These are phyloP conservation scores for Capricornis sumatraensis DNA, from an alignment of 2,113 vertebrate species.

Conservation along the genomic window DNA sequence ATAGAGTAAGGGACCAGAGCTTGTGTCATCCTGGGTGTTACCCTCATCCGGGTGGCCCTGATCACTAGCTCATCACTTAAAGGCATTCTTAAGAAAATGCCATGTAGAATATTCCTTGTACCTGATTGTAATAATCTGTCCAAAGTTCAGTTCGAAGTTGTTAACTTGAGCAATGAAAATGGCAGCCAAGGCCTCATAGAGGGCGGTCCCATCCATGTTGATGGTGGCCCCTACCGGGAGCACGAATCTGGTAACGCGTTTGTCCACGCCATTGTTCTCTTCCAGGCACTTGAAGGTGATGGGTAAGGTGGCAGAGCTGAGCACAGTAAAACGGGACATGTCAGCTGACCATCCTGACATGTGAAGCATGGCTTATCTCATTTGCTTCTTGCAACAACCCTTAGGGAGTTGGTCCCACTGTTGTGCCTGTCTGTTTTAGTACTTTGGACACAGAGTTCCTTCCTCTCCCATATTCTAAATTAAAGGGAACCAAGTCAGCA, in stretches of 20 bases:
- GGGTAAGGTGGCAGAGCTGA: constrained; percentile 94
- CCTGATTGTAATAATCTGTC: constrained; percentile 98
- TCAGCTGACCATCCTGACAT: not conserved
- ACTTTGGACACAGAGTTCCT: constrained; percentile 29
- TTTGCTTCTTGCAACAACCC: not conserved
- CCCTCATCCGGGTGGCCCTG: not conserved
- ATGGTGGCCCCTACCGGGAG: constrained; percentile 96
- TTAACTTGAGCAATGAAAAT: constrained; percentile 98
- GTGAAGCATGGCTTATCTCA: not conserved
- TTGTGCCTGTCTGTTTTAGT: not conserved
- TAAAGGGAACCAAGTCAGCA: constrained; percentile 38
- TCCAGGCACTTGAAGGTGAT: constrained; percentile 97
- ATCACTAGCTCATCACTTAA: not conserved
- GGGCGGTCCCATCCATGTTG: constrained; percentile 96
- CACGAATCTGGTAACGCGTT: constrained; percentile 94
- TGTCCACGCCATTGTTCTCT: constrained; percentile 94
- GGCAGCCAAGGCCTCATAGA: constrained; percentile 96
- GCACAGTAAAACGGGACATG: not conserved
- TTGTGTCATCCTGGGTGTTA: not conserved
- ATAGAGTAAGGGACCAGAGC: not conserved
- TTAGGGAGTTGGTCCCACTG: not conserved
- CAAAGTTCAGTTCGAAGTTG: constrained; percentile 93
- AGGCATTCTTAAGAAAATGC: not conserved
- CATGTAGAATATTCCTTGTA: constrained; percentile 66
- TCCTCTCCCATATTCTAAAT: not conserved